phyloP scores from a whole-genome alignment of 2,797 vertebrate species.

The Dendrocincla tyrannina region DNA sequence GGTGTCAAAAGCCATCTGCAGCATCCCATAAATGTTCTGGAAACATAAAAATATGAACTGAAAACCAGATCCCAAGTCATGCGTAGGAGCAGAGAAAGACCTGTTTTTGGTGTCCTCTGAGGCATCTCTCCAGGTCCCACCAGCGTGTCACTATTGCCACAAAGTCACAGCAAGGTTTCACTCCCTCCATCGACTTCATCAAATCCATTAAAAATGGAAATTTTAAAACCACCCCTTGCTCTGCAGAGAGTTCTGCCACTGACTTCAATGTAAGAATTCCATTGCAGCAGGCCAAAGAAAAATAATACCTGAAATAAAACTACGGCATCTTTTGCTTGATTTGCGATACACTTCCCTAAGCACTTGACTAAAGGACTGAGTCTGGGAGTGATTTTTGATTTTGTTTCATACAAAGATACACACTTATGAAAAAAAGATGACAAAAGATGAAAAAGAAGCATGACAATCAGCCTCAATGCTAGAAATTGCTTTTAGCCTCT shows the following conservation, averaged over 20 bases:
- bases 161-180: background rate
- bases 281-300: background rate
- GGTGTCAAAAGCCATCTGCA: background rate
- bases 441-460: background rate
- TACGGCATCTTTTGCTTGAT: background rate
- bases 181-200: background rate
- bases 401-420: background rate
- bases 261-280: background rate
- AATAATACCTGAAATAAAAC: background rate
- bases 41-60: accelerated
- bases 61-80: background rate
- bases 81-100: background rate
- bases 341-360: background rate
- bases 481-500: background rate
- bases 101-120: background rate
- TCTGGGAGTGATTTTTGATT: background rate
- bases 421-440: background rate
- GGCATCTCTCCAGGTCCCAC: background rate
- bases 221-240: background rate
- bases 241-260: background rate
- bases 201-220: background rate
- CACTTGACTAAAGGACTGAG: background rate
- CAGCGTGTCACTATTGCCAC: background rate
- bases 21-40: background rate
- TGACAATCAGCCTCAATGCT: background rate